These are phyloP conservation scores for Nasonia vitripennis DNA, from an alignment of 1,140 invertebrate genomes.

Conservation along the genomic window DNA sequence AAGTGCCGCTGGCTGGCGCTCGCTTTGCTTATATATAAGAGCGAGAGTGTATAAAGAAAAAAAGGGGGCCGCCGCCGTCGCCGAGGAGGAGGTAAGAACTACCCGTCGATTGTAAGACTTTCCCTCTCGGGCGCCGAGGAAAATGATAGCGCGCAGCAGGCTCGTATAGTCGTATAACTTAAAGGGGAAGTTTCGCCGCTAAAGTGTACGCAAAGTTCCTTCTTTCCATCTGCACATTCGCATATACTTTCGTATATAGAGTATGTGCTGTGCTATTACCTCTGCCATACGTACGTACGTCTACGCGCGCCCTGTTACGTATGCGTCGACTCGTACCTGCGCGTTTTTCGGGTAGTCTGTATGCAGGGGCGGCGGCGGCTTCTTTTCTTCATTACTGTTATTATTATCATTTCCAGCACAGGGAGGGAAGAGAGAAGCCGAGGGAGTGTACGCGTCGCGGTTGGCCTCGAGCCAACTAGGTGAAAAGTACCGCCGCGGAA, in stretches of 20 bases:
- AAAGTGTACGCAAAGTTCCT: conserved; percentile 63
- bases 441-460: not conserved
- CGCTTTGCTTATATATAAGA: conserved; percentile 25
- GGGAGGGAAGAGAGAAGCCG: no score
- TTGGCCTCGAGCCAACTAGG: conserved; percentile 73
- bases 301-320: not conserved
- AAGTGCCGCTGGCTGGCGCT: conserved; percentile 54
- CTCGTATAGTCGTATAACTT: conserved; percentile 58
- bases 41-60: conserved; percentile 57
- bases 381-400: conserved; percentile 14
- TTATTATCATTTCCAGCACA: conserved; percentile 14
- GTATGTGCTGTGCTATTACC: not conserved
- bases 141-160: conserved; percentile 60
- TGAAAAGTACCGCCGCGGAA: conserved; percentile 71
- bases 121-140: conserved; percentile 58
- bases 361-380: conserved; percentile 1
- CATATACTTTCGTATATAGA: conserved; percentile 15
- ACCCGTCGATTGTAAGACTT: conserved; percentile 68
- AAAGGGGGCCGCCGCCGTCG: conserved; percentile 25
- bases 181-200: conserved; percentile 73
- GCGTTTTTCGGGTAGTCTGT: not conserved
- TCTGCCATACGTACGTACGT: not conserved
- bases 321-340: not conserved
- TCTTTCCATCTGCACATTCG: conserved; percentile 47
- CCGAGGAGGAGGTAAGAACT: conserved; percentile 55